These are phyloP conservation scores for Syndactyla subalaris DNA, from an alignment of 2,797 vertebrate genomes.

Conservation along the genomic window DNA sequence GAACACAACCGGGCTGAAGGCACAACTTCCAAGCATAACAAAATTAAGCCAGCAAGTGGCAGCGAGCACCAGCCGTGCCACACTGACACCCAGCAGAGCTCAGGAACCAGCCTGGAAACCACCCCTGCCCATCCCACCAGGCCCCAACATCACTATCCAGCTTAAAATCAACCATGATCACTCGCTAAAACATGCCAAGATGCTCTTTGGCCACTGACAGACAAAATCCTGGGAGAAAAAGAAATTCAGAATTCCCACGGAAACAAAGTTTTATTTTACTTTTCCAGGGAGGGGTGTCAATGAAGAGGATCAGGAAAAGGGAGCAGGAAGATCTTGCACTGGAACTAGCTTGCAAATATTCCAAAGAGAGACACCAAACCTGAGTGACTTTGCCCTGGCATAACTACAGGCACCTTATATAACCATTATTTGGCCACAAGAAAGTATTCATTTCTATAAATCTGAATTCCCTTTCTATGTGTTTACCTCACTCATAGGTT, in stretches of 20 bases:
- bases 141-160: background rate
- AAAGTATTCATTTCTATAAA: background rate
- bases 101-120: background rate
- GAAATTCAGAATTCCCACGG: background rate
- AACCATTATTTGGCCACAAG: background rate
- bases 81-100: background rate
- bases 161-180: accelerated
- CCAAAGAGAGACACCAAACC: background rate
- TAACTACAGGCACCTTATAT: background rate
- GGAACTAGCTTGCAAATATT: background rate
- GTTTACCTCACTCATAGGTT: background rate
- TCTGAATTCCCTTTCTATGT: background rate
- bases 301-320: background rate
- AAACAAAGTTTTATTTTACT: background rate
- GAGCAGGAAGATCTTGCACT: background rate
- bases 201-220: background rate
- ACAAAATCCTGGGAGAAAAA: background rate
- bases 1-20: background rate
- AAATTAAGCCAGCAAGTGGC: background rate
- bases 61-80: background rate
- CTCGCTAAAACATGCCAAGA: background rate
- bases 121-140: background rate
- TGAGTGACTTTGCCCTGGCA: background rate
- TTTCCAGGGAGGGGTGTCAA: background rate
- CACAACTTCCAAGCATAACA: background rate